Evolutionary conservation across 2,888 invertebrate genomes (phyloP), one percentile per base, ranked within the genome.

Genomic region (Sarcophaga carnaria): DNA sequence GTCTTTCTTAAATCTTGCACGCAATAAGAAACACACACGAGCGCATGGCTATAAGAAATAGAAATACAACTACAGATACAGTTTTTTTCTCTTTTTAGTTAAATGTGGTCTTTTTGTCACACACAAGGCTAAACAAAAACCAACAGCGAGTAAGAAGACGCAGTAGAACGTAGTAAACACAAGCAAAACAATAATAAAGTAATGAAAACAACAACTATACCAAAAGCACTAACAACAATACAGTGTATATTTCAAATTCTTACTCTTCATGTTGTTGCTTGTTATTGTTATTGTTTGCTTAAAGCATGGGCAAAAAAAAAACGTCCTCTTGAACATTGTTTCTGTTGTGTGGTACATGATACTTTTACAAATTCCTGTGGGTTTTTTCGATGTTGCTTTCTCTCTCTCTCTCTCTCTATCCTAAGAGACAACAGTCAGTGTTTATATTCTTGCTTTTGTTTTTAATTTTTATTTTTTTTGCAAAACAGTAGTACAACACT

Each of bases 341-440:
- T 69, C 47, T 60, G 17, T 54, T 54, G 45, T 77, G 69, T 70
- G 54, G 77, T 60, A 80, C 80, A 86, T 80, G 83, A 86, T 80
- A 83, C 77, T 80, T 86, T 86, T 77, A 70, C 59, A 86, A 82
- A 82, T 86, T 86, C 75, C 70, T 79, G 78, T 82, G 85, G 82
- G 66, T 75, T 82, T 72, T 72, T 77, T 72, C 77, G 63, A 20
- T 47, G 20, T 20, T 64, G 22, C 60, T 75, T 25, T 69, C 6
- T 66, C 37, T 2, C 37, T 37, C 37, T 14, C 14, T 66, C 54
- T 54, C 49, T 54, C 4, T 54, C 54, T 14, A 4, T 54, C 17
- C 4, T 54, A 17, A 54, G 49, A 54, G 54, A 54, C 54, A 10
- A 37, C 37, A 37, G 37, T 54, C 54, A 54, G 17, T 54, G 54